Base-by-base conservation (phyloP, 2,113 vertebrate species). In the Paramisgurnus dabryanus region DNA sequence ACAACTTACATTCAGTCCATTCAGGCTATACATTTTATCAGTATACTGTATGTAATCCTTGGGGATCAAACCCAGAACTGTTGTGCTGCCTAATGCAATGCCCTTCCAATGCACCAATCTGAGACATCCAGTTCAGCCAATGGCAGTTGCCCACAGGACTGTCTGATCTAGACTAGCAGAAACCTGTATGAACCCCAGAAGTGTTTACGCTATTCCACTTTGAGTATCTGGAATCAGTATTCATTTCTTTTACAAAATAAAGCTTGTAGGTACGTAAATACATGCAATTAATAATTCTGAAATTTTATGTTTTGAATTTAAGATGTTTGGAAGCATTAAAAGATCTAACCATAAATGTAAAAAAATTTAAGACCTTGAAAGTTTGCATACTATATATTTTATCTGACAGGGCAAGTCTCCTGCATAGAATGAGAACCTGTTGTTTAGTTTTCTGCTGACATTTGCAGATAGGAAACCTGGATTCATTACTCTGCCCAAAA, bases 401-500 rank as follows among this genome's bases (percentile, higher is more conserved):
- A 70, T 67, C 41, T 61, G 50, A 49, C 40, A 77, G 55, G 10
- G 65, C 9, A 22, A 27, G n/a, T 41, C 18, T 50, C 45, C 12
- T 73, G 34, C 55, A 53, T 45, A 78, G 63, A 43, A 1, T 67
- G 43, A 61, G 66, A 73, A 67, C 15, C 53, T 81, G 65, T 34
- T 34, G 27, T 64, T 83, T 13, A 4, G 40, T 50, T 45, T 53
- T 67, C n/a, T 50, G 79, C 53, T 78, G 34, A 73, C 10, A 7
- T 73, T 61, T 61, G 67, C 50, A 47, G 65, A n/a, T 50, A 22
- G 6, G 6, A 64, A 18, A 41, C 27, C 50, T 65, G 49, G n/a
- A 58, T 80, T 80, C 70, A 70, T 79, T 76, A 80, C 34, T 64
- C 74, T 63, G 68, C 47, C 55, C 67, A 53, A 72, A 41, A 40